Percentiles rank a stretch among this genome's conserved stretches.
These are phyloP conservation scores for Pomatostomus ruficeps DNA, from an alignment of 2,113 vertebrate genomes.

Conservation along the genomic window DNA sequence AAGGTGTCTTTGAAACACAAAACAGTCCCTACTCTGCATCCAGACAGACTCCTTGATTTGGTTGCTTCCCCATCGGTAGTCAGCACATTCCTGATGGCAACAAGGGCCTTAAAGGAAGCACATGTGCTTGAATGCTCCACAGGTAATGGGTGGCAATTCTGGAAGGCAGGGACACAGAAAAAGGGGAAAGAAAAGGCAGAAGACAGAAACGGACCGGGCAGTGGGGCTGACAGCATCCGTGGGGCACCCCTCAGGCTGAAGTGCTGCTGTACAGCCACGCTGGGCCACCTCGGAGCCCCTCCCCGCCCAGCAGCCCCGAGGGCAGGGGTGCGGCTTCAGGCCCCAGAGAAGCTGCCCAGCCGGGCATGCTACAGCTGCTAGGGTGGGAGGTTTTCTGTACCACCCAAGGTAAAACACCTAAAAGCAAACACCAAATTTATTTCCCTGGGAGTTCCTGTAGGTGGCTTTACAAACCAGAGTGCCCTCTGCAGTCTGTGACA, in stretches of 20 bases:
- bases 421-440: neutral
- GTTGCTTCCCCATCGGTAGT: neutral
- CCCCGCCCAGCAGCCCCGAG: accelerated
- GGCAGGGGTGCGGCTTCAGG: neutral
- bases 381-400: neutral
- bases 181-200: neutral
- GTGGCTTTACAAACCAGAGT: neutral
- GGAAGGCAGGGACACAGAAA: neutral
- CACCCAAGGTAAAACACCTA: neutral
- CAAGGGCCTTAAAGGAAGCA: accelerated
- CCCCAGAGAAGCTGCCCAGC: neutral
- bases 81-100: neutral
- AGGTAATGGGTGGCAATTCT: neutral
- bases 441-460: neutral
- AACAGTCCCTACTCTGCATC: neutral
- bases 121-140: neutral
- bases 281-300: accelerated
- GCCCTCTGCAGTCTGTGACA: neutral
- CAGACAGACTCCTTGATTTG: neutral
- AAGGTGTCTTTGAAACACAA: neutral
- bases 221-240: accelerated
- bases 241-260: accelerated
- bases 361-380: accelerated
- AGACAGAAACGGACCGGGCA: accelerated
- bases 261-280: neutral